Percentiles rank a stretch among this genome's conserved stretches.
phyloP scores from a whole-genome alignment of 1,140 invertebrate genomes.

The Leptopilina clavipes region DNA sequence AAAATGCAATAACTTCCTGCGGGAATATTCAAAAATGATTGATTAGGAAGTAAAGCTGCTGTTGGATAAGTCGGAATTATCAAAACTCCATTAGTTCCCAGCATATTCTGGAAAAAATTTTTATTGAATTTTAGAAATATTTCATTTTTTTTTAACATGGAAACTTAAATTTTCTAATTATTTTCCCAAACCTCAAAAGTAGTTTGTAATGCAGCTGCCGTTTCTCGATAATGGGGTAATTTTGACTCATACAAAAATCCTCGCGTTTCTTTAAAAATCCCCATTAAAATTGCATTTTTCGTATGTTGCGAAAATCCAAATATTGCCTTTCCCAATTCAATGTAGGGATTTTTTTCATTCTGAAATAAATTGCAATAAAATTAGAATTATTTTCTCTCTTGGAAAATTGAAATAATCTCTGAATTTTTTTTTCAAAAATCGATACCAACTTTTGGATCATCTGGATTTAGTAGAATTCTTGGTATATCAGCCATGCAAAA shows the following conservation, averaged over 20 bases:
- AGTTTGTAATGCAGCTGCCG: background rate
- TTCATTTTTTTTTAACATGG: too few relatives aligned
- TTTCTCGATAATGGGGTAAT: background rate
- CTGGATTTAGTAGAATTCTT: conserved; percentile 72
- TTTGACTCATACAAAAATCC: conserved; percentile 66
- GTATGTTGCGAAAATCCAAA: conserved; percentile 71
- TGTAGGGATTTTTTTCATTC: conserved; percentile 64
- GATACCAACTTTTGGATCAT: conserved; percentile 74
- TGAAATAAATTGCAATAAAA: conserved; percentile 52
- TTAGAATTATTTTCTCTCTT: background rate
- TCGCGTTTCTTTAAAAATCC: conserved; percentile 63
- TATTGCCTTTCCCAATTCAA: conserved; percentile 71
- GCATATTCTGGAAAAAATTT: conserved; percentile 68
- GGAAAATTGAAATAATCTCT: too few relatives aligned
- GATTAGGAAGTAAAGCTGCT: conserved; percentile 79
- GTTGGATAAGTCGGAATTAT: conserved; percentile 83
- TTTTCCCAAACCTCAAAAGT: background rate
- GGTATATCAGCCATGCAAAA: conserved; percentile 75
- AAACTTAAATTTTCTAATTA: too few relatives aligned
- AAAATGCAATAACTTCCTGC: conserved; percentile 82
- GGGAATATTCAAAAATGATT: conserved; percentile 76
- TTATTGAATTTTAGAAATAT: conserved; percentile 35
- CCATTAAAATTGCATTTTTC: conserved; percentile 66
- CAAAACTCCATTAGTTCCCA: conserved; percentile 83
- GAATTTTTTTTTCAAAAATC: too few relatives aligned